phyloP scores from a whole-genome alignment of 2,797 vertebrate genomes.

The Chrosomus eos region DNA sequence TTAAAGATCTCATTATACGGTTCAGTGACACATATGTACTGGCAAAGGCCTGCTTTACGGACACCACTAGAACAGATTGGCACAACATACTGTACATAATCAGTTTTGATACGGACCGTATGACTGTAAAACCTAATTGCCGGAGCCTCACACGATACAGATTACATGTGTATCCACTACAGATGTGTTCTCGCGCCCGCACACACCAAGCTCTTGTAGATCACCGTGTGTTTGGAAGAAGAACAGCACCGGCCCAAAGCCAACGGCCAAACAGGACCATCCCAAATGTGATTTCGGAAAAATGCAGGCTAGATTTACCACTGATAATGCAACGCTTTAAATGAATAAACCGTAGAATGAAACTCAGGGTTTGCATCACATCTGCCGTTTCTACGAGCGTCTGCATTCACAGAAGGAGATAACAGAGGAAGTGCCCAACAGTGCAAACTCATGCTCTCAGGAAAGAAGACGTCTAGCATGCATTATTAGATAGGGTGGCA shows the following conservation, averaged over 20 bases:
- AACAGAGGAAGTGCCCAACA: slow-evolving; percentile 47
- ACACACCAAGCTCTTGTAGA: slow-evolving; percentile 51
- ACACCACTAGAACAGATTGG: not conserved
- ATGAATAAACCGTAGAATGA: slow-evolving; percentile 64
- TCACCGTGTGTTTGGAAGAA: slow-evolving; percentile 68
- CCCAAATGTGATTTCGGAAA: slow-evolving; percentile 63
- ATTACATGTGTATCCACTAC: slow-evolving; percentile 63
- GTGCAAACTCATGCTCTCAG: not conserved
- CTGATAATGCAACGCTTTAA: slow-evolving; percentile 45
- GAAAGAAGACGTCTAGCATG: not conserved
- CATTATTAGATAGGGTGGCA: not conserved
- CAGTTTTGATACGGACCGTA: not conserved
- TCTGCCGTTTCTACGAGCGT: slow-evolving; percentile 29
- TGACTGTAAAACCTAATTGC: slow-evolving; percentile 47
- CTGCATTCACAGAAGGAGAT: slow-evolving; percentile 30
- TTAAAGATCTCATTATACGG: not conserved
- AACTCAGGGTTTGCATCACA: slow-evolving; percentile 34
- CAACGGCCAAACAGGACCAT: slow-evolving; percentile 66
- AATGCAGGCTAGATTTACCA: slow-evolving; percentile 62
- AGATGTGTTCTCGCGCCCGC: slow-evolving; percentile 64
- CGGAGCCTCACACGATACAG: slow-evolving; percentile 65
- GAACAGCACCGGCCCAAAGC: slow-evolving; percentile 64
- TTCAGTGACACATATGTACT: not conserved
- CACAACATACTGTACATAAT: not conserved
- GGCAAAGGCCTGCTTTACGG: not conserved